Evolutionary conservation across 2,113 vertebrate species (phyloP).

Genomic region (Dunckerocampus dactyliophorus): DNA sequence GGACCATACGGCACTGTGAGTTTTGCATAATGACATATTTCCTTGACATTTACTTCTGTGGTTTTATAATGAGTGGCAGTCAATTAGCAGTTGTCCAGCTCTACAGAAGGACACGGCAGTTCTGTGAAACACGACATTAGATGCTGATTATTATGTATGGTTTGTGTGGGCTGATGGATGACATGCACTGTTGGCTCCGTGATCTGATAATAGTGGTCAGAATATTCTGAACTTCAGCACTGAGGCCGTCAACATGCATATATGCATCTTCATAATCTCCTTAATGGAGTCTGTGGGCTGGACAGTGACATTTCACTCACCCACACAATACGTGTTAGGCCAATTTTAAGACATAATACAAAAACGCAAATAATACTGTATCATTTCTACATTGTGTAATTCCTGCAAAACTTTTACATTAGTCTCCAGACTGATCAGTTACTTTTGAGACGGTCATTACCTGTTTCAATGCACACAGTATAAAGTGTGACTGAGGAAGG

Average conservation of each 20-base stretch:
- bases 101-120: slow-evolving; percentile 37
- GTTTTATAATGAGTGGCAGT: slow-evolving; percentile 39
- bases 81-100: slow-evolving; percentile 41
- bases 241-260: slow-evolving; percentile 37
- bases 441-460: no score
- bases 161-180: slow-evolving; percentile 50
- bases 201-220: slow-evolving; percentile 47
- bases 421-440: not conserved
- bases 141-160: slow-evolving; percentile 43
- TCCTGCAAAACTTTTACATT: not conserved
- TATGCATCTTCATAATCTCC: slow-evolving; percentile 52
- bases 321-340: not conserved
- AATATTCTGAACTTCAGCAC: slow-evolving; percentile 46
- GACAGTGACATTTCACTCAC: slow-evolving; percentile 24
- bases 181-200: slow-evolving; percentile 28
- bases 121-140: slow-evolving; percentile 37
- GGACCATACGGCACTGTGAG: slow-evolving; percentile 1
- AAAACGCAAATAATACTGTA: not conserved
- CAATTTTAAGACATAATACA: not conserved
- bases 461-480: no score
- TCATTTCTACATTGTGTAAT: not conserved
- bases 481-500: not conserved
- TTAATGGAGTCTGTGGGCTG: slow-evolving; percentile 49
- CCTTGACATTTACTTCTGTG: slow-evolving; percentile 25
- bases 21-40: slow-evolving; percentile 17